Percentiles rank a stretch among this genome's conserved stretches.
These are phyloP conservation scores for Chondrosia reniformis DNA, from an alignment of 37 sponge, comb jelly and placozoan species.

Conservation along the genomic window DNA sequence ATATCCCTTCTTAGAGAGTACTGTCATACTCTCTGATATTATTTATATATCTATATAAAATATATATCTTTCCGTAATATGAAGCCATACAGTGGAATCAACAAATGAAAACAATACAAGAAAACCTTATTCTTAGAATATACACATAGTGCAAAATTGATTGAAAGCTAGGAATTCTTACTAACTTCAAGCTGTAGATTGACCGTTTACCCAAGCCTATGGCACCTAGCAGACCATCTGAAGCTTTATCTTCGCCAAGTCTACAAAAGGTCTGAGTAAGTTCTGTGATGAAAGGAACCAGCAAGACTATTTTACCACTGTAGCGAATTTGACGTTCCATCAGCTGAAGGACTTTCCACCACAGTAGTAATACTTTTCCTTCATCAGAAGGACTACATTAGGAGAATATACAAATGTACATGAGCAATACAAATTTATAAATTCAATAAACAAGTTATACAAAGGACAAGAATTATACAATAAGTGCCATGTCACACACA, in stretches of 20 bases:
- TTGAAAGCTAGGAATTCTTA: too few relatives aligned
- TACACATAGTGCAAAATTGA: too few relatives aligned
- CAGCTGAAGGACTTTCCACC: constrained; percentile 65
- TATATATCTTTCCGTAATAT: too few relatives aligned
- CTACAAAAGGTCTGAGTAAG: constrained; percentile 38
- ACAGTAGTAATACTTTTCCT: constrained; percentile 58
- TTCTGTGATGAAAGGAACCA: constrained; percentile 43
- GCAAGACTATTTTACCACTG: background rate
- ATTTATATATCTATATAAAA: too few relatives aligned
- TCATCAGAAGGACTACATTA: constrained; percentile 28
- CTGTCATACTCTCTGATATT: too few relatives aligned
- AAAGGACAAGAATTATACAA: too few relatives aligned
- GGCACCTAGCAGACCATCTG: constrained; percentile 80
- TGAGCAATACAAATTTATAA: background rate
- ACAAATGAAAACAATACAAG: too few relatives aligned
- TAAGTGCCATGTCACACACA: too few relatives aligned
- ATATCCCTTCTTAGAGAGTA: too few relatives aligned
- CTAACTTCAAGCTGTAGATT: constrained; percentile 57
- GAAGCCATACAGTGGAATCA: too few relatives aligned
- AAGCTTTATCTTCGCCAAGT: constrained; percentile 75
- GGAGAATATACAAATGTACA: too few relatives aligned
- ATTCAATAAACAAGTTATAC: background rate
- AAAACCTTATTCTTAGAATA: too few relatives aligned
- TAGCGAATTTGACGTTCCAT: constrained; percentile 56
- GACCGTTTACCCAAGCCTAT: constrained; percentile 88